A percentile compares a stretch with the other conserved stretches of the same genome.
phyloP scores from a whole-genome alignment of 2,797 vertebrate species.

The Octomys mimax region DNA sequence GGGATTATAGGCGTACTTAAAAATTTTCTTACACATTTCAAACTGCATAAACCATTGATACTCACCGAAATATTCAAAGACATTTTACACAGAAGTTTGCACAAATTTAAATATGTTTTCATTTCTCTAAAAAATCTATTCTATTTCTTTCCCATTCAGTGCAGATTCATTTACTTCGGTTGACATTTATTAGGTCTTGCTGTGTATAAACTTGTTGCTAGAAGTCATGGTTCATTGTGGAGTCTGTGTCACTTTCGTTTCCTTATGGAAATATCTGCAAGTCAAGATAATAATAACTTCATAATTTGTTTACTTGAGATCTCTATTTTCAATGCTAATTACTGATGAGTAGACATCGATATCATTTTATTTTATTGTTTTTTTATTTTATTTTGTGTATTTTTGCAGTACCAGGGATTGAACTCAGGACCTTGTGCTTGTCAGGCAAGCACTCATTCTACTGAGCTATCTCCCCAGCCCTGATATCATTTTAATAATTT shows the following conservation, averaged over 20 bases:
- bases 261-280: background rate
- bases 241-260: background rate
- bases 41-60: conserved; percentile 35
- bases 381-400: too few species aligned
- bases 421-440: too few species aligned
- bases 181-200: background rate
- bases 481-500: background rate
- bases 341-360: background rate
- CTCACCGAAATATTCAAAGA: conserved; percentile 58
- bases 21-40: conserved; percentile 55
- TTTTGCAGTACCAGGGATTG: too few species aligned
- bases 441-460: too few species aligned
- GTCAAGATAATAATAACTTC: background rate
- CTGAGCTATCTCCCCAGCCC: too few species aligned
- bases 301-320: background rate
- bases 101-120: background rate
- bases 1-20: background rate
- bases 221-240: conserved; percentile 8
- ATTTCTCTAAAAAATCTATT: conserved; percentile 4
- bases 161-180: background rate
- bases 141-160: background rate
- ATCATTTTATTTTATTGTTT: background rate
- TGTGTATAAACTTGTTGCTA: background rate
- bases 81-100: conserved; percentile 38
- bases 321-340: conserved; percentile 33